phyloP scores from a whole-genome alignment of 2,113 vertebrate species.

The Lasiurus borealis region DNA sequence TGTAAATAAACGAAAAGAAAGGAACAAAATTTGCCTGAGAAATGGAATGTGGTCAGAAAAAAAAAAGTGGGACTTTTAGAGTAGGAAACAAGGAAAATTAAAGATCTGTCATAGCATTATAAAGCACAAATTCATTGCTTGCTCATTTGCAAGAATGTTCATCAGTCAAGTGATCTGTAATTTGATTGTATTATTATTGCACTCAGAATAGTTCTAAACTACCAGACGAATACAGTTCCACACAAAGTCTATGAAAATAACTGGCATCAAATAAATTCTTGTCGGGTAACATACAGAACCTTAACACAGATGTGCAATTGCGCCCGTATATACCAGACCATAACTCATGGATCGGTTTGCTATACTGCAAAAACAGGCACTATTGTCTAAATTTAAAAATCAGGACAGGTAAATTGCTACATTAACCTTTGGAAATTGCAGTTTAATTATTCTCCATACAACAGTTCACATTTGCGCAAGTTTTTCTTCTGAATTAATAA shows the following conservation, averaged over 20 bases:
- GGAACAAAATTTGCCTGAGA: neutral
- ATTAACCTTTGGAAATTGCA: constrained; percentile 80
- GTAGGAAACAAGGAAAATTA: neutral
- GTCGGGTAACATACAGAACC: neutral
- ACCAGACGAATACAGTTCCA: neutral
- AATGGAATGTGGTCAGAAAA: neutral
- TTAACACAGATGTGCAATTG: constrained; percentile 49
- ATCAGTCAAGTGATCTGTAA: neutral
- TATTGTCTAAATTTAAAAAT: constrained; percentile 77
- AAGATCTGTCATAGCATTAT: neutral
- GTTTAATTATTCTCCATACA: constrained; percentile 78
- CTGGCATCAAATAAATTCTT: constrained; percentile 39
- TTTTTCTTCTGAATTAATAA: constrained; percentile 75
- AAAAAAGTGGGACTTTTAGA: neutral
- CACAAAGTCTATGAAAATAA: constrained; percentile 7
- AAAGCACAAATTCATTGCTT: neutral
- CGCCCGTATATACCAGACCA: constrained; percentile 44
- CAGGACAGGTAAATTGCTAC: constrained; percentile 73
- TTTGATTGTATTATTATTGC: neutral
- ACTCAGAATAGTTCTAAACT: neutral
- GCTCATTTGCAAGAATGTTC: neutral
- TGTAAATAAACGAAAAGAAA: neutral
- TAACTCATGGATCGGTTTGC: constrained; percentile 59
- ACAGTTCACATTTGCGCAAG: constrained; percentile 67
- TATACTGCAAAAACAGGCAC: constrained; percentile 64